phyloP scores from a whole-genome alignment of 2,113 vertebrate species.

The Salvator merianae region DNA sequence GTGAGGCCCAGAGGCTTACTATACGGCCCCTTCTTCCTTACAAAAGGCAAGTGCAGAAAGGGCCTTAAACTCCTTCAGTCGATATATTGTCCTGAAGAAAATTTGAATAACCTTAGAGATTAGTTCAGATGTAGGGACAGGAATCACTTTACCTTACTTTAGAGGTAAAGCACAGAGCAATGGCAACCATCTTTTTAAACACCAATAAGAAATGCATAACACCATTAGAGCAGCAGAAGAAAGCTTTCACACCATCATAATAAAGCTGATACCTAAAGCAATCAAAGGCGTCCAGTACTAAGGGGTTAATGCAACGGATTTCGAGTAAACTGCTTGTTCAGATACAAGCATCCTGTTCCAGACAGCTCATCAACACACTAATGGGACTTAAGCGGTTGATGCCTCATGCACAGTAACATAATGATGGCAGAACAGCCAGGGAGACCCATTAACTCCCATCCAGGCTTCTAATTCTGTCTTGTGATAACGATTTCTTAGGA shows the following conservation, averaged over 20 bases:
- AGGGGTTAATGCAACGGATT: constrained; percentile 61
- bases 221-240: not conserved
- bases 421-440: constrained; percentile 73
- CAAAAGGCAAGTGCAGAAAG: too few relatives aligned
- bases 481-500: constrained; percentile 76
- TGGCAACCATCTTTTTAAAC: not conserved
- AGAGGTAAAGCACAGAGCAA: not conserved
- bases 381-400: constrained; percentile 78
- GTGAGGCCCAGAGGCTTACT: too few relatives aligned
- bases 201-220: not conserved
- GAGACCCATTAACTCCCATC: constrained; percentile 79
- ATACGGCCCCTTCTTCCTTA: too few relatives aligned
- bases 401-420: constrained; percentile 73
- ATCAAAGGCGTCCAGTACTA: not conserved
- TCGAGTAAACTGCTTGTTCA: constrained; percentile 65
- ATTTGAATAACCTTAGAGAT: not conserved
- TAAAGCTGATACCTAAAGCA: constrained; percentile 15
- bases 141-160: not conserved
- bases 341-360: constrained; percentile 72
- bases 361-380: constrained; percentile 78
- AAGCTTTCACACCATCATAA: constrained; percentile 14
- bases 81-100: too few relatives aligned
- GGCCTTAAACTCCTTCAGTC: too few relatives aligned
- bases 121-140: not conserved
- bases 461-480: constrained; percentile 68